phyloP scores from a whole-genome alignment of 2,888 invertebrate species.

The Isotomurus palustris region DNA sequence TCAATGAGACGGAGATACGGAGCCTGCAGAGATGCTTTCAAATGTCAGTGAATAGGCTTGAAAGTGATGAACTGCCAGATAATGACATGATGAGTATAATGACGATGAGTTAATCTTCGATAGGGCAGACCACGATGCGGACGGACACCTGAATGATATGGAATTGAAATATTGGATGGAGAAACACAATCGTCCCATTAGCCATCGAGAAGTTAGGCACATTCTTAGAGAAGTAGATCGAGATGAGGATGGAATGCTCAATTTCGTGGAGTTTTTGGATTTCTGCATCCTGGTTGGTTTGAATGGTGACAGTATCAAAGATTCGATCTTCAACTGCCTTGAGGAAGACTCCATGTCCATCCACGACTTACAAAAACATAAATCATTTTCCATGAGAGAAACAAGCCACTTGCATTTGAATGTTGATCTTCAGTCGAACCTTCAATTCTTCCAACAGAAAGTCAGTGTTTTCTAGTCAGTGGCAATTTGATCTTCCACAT shows the following conservation, averaged over 20 bases:
- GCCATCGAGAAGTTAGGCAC: constrained; percentile 5
- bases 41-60: constrained; percentile 6
- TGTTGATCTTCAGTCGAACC: background rate
- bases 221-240: constrained; percentile 21
- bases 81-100: too few species aligned
- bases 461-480: too few species aligned
- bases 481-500: too few species aligned
- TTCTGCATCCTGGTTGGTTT: constrained; percentile 13
- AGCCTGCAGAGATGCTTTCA: constrained; percentile 24
- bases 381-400: background rate
- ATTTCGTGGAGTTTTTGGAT: constrained; percentile 24
- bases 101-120: too few species aligned
- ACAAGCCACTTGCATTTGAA: background rate
- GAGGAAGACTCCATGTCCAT: background rate
- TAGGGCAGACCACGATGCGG: constrained; percentile 27
- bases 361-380: background rate
- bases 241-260: constrained; percentile 20
- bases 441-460: background rate
- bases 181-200: constrained; percentile 23
- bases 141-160: constrained; percentile 14
- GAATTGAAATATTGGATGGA: constrained; percentile 39
- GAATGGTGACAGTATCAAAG: background rate
- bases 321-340: background rate
- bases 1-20: constrained; percentile 9
- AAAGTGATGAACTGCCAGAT: too few species aligned